These are phyloP conservation scores for Thaumetopoea pityocampa DNA, from an alignment of 1,140 invertebrate species.

Conservation along the genomic window DNA sequence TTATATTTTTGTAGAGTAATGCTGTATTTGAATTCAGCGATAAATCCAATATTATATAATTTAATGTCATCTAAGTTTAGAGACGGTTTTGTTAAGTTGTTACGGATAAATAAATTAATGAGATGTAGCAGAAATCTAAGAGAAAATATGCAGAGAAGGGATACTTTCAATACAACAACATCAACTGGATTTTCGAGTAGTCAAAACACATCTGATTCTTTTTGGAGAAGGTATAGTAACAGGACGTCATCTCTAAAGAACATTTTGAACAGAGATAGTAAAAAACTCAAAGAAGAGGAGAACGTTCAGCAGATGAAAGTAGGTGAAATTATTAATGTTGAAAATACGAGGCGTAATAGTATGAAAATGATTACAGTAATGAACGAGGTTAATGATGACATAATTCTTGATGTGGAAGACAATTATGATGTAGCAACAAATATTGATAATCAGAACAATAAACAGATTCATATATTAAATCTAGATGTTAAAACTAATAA, in stretches of 20 bases:
- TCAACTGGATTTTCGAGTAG: constrained; percentile 73
- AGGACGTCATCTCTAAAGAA: constrained; percentile 65
- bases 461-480: constrained; percentile 70
- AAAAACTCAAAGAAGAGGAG: constrained; percentile 52
- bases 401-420: constrained; percentile 48
- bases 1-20: constrained; percentile 91
- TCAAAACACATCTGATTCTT: constrained; percentile 69
- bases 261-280: constrained; percentile 56
- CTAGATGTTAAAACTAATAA: constrained; percentile 69
- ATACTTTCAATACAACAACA: constrained; percentile 73
- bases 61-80: constrained; percentile 95
- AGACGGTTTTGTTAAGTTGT: constrained; percentile 84
- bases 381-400: constrained; percentile 52
- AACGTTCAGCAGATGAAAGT: constrained; percentile 59
- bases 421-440: constrained; percentile 23
- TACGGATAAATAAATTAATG: constrained; percentile 71
- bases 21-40: constrained; percentile 92
- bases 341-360: constrained; percentile 70
- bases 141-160: constrained; percentile 69
- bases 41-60: constrained; percentile 94
- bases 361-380: constrained; percentile 69
- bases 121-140: constrained; percentile 59
- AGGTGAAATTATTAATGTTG: constrained; percentile 68
- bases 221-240: constrained; percentile 73
- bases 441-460: constrained; percentile 51